Conservation (phyloP, 1,140 invertebrate species). For the Periplaneta americana region DNA sequence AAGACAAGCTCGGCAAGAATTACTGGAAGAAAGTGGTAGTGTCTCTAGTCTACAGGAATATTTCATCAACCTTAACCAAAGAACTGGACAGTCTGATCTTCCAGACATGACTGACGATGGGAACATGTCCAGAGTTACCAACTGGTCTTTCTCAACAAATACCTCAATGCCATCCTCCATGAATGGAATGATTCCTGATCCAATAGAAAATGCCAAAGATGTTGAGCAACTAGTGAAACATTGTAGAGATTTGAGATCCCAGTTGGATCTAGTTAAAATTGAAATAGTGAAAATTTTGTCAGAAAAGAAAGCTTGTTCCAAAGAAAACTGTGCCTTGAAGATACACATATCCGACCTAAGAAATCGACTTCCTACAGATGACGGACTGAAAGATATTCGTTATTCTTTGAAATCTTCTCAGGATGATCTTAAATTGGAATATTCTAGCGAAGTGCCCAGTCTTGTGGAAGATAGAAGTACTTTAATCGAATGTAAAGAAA, state of each 20-base stretch:
- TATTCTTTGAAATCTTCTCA: not conserved
- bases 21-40: not conserved
- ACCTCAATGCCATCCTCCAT: not conserved
- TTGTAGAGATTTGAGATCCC: conserved; percentile 24
- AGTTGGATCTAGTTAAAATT: conserved; percentile 27
- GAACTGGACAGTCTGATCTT: not conserved
- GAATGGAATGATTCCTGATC: not conserved
- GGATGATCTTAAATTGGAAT: not conserved
- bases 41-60: not conserved
- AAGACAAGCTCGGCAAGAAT: not conserved
- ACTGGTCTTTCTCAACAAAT: not conserved
- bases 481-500: not conserved
- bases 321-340: conserved; percentile 29
- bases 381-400: not conserved
- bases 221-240: conserved; percentile 23
- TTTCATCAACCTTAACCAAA: not conserved
- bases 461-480: not conserved
- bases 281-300: conserved; percentile 31
- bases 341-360: conserved; percentile 18
- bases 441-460: not conserved
- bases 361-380: not conserved
- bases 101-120: not conserved
- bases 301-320: conserved; percentile 30
- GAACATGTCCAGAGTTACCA: not conserved
- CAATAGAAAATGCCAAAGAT: not conserved